phyloP scores from a whole-genome alignment of 1,140 invertebrate species.

The Copidosoma floridanum region DNA sequence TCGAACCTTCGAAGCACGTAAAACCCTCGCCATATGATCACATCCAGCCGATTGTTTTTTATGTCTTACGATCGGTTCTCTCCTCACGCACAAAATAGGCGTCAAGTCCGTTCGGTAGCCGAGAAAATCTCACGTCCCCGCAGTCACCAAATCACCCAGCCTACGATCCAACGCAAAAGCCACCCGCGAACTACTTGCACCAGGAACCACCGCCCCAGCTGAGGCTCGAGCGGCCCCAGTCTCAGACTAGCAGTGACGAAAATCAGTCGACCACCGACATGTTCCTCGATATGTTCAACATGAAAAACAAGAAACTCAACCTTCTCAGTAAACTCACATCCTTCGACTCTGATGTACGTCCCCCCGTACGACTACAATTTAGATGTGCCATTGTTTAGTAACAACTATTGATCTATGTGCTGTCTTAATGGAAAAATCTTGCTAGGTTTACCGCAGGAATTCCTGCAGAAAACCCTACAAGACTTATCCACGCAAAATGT shows the following conservation, averaged over 20 bases:
- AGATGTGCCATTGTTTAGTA: too few relatives aligned
- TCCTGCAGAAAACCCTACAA: too few relatives aligned
- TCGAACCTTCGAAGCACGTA: too few relatives aligned
- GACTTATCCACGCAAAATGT: too few relatives aligned
- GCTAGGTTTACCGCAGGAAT: too few relatives aligned
- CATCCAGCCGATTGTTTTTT: too few relatives aligned
- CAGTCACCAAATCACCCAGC: conserved; percentile 57
- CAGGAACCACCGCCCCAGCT: conserved; percentile 59
- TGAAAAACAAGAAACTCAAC: conserved; percentile 74
- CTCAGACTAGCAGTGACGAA: conserved; percentile 52
- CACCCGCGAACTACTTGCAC: too few relatives aligned
- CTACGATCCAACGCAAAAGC: conserved; percentile 48
- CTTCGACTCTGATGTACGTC: conserved; percentile 12
- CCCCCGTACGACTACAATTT: too few relatives aligned
- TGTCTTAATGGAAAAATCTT: too few relatives aligned
- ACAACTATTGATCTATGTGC: too few relatives aligned
- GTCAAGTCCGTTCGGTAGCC: conserved; percentile 74
- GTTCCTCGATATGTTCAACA: conserved; percentile 85
- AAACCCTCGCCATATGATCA: too few relatives aligned
- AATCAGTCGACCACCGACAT: conserved; percentile 79
- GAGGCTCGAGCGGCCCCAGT: conserved; percentile 50
- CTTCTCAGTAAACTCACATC: conserved; percentile 84
- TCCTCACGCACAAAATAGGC: conserved; percentile 58
- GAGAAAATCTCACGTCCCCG: conserved; percentile 71
- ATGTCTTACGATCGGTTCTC: too few relatives aligned